phyloP scores from a whole-genome alignment of 1,140 invertebrate species.

The Drosophila parabipectinata region DNA sequence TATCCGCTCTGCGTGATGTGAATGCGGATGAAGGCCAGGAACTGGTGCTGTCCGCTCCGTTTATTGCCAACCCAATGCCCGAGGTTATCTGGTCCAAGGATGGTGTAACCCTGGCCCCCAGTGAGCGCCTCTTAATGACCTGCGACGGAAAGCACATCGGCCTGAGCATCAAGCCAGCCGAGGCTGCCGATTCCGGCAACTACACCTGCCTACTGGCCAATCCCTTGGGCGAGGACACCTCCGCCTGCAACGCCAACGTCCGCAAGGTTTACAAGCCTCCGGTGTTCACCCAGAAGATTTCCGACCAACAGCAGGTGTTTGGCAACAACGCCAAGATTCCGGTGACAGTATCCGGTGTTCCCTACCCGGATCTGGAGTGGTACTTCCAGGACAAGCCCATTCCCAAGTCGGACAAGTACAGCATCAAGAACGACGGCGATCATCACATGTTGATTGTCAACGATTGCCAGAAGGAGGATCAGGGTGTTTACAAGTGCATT shows the following conservation, averaged over 20 bases:
- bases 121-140: constrained; percentile 88
- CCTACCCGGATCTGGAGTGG: constrained; percentile 94
- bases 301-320: constrained; percentile 92
- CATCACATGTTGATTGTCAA: constrained; percentile 90
- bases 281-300: constrained; percentile 92
- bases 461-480: constrained; percentile 88
- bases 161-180: constrained; percentile 90
- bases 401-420: constrained; percentile 88
- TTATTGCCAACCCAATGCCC: constrained; percentile 94
- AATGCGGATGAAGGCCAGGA: constrained; percentile 91
- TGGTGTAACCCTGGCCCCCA: constrained; percentile 87
- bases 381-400: constrained; percentile 90
- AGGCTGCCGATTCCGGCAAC: constrained; percentile 89
- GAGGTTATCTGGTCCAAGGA: constrained; percentile 93
- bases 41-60: constrained; percentile 87
- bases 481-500: constrained; percentile 90
- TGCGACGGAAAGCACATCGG: constrained; percentile 93
- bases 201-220: constrained; percentile 91
- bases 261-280: constrained; percentile 92
- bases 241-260: constrained; percentile 89
- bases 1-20: constrained; percentile 89
- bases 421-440: constrained; percentile 89
- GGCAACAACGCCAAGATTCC: constrained; percentile 92
- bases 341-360: constrained; percentile 93
- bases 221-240: constrained; percentile 89